These are phyloP conservation scores for Campoletis raptor DNA, from an alignment of 2,888 invertebrate genomes.

Conservation along the genomic window DNA sequence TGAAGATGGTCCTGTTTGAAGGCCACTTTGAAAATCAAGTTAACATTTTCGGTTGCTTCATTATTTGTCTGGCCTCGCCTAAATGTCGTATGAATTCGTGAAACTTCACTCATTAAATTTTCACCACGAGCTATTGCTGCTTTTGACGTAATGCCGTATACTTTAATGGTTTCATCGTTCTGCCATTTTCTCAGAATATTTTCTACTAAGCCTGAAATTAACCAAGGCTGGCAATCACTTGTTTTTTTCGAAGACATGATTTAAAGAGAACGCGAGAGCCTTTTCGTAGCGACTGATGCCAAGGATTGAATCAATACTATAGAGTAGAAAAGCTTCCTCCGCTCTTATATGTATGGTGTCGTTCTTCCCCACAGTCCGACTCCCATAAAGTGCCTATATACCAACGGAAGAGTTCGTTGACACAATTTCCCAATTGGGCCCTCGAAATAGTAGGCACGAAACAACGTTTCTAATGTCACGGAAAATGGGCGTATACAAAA, in stretches of 20 bases:
- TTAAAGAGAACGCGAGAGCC: neutral
- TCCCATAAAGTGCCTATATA: neutral
- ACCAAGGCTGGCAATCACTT: neutral
- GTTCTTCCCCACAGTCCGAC: neutral
- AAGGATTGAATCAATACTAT: neutral
- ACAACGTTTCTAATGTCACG: too few species aligned
- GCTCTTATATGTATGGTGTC: neutral
- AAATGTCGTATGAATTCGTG: neutral
- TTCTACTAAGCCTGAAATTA: neutral
- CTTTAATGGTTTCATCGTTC: neutral
- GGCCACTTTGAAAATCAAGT: neutral
- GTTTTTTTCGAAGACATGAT: neutral
- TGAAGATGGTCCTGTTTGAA: neutral
- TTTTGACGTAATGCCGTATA: neutral
- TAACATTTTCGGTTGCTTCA: neutral
- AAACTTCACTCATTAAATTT: neutral
- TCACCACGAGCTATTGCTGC: neutral
- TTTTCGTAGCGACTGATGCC: neutral
- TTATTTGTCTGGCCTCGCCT: neutral
- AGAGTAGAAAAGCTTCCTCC: neutral
- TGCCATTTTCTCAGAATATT: neutral
- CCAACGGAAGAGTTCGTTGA: too few species aligned
- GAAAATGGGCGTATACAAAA: too few species aligned
- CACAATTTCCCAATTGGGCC: too few species aligned
- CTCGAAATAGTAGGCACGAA: too few species aligned